phyloP scores from a whole-genome alignment of 2,888 invertebrate genomes.

The Theretra japonica region DNA sequence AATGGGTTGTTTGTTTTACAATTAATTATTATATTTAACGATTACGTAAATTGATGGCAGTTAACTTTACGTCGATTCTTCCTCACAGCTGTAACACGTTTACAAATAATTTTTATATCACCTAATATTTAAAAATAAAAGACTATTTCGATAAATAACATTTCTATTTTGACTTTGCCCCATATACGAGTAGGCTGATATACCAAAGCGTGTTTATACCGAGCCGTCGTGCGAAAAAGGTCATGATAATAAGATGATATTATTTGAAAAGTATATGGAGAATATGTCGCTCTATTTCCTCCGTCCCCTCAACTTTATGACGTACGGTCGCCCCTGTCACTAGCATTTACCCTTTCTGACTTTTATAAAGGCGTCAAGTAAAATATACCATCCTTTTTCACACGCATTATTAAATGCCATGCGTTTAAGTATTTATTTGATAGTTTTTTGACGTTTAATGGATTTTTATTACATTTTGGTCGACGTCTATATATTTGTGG shows the following conservation, averaged over 20 bases:
- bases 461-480: background rate
- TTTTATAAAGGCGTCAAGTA: slow-evolving; percentile 24
- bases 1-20: no score
- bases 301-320: slow-evolving; percentile 23
- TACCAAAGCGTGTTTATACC: background rate
- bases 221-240: background rate
- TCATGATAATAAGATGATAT: slow-evolving; percentile 21
- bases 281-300: slow-evolving; percentile 27
- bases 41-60: no score
- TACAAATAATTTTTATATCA: no score
- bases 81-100: no score
- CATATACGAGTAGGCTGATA: background rate
- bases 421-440: slow-evolving; percentile 9
- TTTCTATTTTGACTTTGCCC: no score
- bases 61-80: no score
- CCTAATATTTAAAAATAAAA: no score
- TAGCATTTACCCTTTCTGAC: slow-evolving; percentile 30
- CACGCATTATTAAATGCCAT: slow-evolving; percentile 21
- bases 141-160: no score
- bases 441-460: background rate
- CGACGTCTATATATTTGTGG: background rate
- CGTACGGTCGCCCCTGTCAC: slow-evolving; percentile 30
- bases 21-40: no score
- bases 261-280: slow-evolving; percentile 20
- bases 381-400: slow-evolving; percentile 26